A percentile compares a stretch with the other conserved stretches of the same genome.
phyloP scores from a whole-genome alignment of 1,140 invertebrate species.

The Medauroidea extradentata region DNA sequence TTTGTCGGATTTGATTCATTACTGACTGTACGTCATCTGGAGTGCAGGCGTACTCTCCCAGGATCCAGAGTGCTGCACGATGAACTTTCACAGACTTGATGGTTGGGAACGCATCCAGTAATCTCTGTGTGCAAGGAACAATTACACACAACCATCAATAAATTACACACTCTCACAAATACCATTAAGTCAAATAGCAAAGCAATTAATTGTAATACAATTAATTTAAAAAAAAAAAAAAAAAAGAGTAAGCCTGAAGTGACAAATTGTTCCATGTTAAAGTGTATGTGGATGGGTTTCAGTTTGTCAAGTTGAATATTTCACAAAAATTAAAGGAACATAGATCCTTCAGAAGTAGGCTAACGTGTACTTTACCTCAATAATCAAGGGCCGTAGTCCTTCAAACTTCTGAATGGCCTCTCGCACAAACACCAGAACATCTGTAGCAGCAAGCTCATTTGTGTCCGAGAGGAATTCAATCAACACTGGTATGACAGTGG shows the following conservation, averaged over 20 bases:
- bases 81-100: conserved; percentile 86
- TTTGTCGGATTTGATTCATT: conserved; percentile 67
- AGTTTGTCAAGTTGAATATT: no score
- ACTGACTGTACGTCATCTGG: conserved; percentile 75
- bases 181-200: conserved; percentile 12
- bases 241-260: no score
- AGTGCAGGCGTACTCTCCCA: conserved; percentile 89
- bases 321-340: no score
- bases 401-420: conserved; percentile 94
- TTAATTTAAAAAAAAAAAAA: background rate
- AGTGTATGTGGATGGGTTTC: no score
- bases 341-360: background rate
- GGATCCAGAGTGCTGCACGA: conserved; percentile 93
- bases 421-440: conserved; percentile 92
- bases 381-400: conserved; percentile 66
- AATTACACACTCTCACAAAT: conserved; percentile 13
- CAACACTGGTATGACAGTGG: conserved; percentile 88
- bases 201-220: conserved; percentile 2
- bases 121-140: conserved; percentile 47
- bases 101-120: conserved; percentile 75
- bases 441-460: conserved; percentile 88
- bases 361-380: conserved; percentile 52
- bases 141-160: no score
- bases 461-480: conserved; percentile 95
- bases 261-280: no score